Evolutionary conservation across 2,113 vertebrate genomes (phyloP).

Genomic region (Zosterops borbonicus): DNA sequence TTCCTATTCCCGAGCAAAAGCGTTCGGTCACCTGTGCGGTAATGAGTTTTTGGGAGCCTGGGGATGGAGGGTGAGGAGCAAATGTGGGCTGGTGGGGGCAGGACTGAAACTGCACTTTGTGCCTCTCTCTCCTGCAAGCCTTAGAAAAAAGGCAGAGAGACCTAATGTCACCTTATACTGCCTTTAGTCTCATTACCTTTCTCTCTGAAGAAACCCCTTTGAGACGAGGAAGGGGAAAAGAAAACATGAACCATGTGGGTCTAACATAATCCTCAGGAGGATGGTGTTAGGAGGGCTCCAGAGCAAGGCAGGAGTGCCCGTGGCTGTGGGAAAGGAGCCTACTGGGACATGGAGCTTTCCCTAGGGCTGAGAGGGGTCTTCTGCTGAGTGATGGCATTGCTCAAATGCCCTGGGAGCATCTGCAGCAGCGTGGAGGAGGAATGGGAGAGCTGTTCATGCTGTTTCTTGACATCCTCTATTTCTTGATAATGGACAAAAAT

Average conservation of each 20-base stretch:
- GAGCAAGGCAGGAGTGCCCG: not conserved
- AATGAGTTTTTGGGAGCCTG: not conserved
- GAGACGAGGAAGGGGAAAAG: not conserved
- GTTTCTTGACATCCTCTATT: not conserved
- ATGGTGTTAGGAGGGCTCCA: not conserved
- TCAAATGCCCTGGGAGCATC: accelerated
- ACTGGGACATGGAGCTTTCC: not conserved
- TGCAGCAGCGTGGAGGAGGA: accelerated
- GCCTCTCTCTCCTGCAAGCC: not conserved
- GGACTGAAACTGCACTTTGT: not conserved
- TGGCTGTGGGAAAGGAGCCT: not conserved
- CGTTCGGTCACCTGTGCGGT: accelerated
- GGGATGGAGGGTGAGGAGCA: not conserved
- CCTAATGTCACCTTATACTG: accelerated
- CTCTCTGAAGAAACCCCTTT: not conserved
- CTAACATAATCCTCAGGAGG: accelerated
- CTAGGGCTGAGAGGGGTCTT: not conserved
- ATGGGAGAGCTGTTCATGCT: not conserved
- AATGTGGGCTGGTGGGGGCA: not conserved
- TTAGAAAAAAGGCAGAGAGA: accelerated
- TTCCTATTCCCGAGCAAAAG: not conserved
- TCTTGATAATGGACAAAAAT: not conserved
- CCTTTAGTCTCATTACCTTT: not conserved
- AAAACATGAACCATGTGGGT: accelerated
- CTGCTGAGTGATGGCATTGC: not conserved